These are phyloP conservation scores for Pachliopta kotzebuea DNA, from an alignment of 2,888 invertebrate species.

Conservation along the genomic window DNA sequence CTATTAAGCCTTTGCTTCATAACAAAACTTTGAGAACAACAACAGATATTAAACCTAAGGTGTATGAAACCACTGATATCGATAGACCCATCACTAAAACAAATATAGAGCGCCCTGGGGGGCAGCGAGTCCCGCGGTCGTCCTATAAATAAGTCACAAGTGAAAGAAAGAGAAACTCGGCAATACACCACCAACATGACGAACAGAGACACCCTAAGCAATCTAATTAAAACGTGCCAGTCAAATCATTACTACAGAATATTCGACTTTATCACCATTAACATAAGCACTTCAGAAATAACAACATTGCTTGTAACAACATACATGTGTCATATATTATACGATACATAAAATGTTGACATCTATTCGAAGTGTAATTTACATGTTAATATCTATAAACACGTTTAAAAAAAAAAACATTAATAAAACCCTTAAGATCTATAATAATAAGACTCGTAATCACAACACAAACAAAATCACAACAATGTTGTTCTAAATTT, in stretches of 20 bases:
- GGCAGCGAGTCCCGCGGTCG: constrained; percentile 51
- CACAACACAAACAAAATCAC: constrained; percentile 3
- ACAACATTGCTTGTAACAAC: constrained; percentile 18
- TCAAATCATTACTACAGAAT: constrained; percentile 32
- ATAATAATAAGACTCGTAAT: constrained; percentile 10
- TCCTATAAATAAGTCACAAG: constrained; percentile 64
- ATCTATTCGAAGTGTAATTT: constrained; percentile 3
- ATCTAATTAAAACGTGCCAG: constrained; percentile 39
- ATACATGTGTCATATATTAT: constrained; percentile 21
- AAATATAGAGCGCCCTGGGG: constrained; percentile 67
- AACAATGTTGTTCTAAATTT: constrained; percentile 2
- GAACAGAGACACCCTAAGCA: constrained; percentile 49
- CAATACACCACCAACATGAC: constrained; percentile 37
- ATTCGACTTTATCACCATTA: constrained; percentile 34
- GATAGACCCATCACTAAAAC: constrained; percentile 49
- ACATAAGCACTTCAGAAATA: constrained; percentile 12
- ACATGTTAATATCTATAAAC: constrained; percentile 20
- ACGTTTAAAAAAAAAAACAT: constrained; percentile 22
- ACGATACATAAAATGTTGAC: constrained; percentile 24
- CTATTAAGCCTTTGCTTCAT: no score
- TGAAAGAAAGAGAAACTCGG: constrained; percentile 47
- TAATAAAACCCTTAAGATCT: neutral
- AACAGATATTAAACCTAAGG: neutral
- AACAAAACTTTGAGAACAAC: no score
- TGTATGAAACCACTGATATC: constrained; percentile 34